Conservation (phyloP, 2,797 vertebrate species). For the Catharus ustulatus region DNA sequence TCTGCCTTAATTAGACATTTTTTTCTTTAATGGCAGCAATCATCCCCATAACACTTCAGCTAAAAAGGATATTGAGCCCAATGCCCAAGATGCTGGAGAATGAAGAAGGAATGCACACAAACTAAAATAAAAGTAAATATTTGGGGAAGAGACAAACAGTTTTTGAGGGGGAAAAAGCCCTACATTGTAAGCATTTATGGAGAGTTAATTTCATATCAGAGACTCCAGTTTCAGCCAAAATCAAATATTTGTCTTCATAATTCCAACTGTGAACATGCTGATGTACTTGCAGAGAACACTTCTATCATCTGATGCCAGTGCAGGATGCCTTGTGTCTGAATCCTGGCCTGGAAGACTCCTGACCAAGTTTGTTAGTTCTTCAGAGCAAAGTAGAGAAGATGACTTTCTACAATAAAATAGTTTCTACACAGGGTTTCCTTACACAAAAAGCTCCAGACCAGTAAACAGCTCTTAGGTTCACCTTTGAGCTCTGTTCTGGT, state of each 20-base stretch:
- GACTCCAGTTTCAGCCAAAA: background rate
- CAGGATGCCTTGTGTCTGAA: background rate
- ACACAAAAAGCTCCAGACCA: background rate
- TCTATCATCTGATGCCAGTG: background rate
- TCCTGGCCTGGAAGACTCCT: background rate
- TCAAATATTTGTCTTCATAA: slow-evolving; percentile 36
- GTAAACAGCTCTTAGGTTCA: background rate
- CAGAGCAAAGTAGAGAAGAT: background rate
- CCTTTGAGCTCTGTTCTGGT: background rate
- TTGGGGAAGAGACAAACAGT: background rate
- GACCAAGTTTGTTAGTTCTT: background rate
- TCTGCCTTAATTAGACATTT: background rate
- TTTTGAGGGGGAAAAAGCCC: background rate
- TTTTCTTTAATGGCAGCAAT: background rate
- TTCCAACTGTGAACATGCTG: background rate
- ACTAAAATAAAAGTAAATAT: slow-evolving; percentile 38
- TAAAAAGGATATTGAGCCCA: background rate
- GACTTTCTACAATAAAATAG: background rate
- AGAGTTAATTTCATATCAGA: background rate
- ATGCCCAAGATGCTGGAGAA: background rate
- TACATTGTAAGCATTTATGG: background rate
- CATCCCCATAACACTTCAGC: background rate
- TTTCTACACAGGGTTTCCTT: background rate
- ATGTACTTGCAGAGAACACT: background rate
- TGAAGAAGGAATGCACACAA: background rate